phyloP scores from a whole-genome alignment of 2,113 vertebrate species.

The Fulica atra region DNA sequence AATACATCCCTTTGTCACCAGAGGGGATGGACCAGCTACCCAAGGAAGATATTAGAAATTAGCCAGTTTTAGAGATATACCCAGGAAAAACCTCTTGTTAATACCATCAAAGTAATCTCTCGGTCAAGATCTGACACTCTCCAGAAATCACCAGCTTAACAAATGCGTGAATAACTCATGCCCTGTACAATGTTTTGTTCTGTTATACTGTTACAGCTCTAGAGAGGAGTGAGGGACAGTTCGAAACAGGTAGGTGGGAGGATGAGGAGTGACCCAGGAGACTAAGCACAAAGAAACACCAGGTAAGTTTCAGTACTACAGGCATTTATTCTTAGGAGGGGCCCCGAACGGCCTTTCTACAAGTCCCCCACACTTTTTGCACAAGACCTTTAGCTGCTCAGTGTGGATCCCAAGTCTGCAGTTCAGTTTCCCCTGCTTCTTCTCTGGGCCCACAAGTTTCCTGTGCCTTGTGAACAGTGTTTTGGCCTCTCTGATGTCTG shows the following conservation, averaged over 20 bases:
- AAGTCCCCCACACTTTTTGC: neutral
- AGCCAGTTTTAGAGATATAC: neutral
- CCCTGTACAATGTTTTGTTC: neutral
- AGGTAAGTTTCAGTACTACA: neutral
- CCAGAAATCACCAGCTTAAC: neutral
- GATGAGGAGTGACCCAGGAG: neutral
- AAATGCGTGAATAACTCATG: neutral
- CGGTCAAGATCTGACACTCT: neutral
- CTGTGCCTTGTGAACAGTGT: no score
- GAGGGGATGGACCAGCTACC: neutral
- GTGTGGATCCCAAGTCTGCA: neutral
- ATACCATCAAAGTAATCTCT: neutral
- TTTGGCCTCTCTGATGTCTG: neutral
- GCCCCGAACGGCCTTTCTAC: neutral
- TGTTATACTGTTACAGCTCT: neutral
- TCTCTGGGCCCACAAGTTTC: neutral
- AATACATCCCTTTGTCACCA: neutral
- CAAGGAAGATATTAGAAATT: neutral
- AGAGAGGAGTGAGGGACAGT: neutral
- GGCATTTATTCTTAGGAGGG: neutral
- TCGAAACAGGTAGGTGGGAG: neutral
- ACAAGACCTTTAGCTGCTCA: neutral
- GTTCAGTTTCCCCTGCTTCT: neutral
- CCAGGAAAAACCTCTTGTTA: neutral
- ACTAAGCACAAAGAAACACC: neutral